phyloP scores from a whole-genome alignment of 2,797 vertebrate genomes.

The Dermochelys coriacea region DNA sequence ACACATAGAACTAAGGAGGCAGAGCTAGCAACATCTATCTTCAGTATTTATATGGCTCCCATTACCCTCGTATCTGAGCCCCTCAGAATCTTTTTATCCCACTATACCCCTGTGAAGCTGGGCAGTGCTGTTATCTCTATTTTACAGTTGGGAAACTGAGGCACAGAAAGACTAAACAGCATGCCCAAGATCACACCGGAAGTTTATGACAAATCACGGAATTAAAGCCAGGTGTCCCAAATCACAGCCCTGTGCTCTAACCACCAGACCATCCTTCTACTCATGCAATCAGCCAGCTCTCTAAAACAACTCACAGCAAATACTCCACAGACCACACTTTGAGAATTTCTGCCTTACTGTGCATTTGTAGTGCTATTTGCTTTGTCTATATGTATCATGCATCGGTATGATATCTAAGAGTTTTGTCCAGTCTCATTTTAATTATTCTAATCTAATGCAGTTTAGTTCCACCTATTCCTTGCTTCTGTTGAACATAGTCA shows the following conservation, averaged over 20 bases:
- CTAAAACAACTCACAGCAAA: neutral
- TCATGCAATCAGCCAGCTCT: neutral
- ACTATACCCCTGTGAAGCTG: neutral
- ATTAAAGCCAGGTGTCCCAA: neutral
- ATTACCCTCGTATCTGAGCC: neutral
- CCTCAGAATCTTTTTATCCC: neutral
- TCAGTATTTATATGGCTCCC: neutral
- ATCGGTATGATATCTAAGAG: neutral
- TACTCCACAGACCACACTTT: neutral
- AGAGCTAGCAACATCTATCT: neutral
- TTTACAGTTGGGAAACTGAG: slow-evolving; percentile 3
- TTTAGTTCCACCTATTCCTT: neutral
- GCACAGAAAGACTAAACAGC: neutral
- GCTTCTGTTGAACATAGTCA: neutral
- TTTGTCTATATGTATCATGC: neutral
- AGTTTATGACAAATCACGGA: neutral
- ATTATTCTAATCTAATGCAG: neutral
- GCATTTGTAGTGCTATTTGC: neutral
- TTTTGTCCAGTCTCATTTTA: neutral
- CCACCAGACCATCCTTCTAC: neutral
- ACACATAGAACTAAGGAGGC: slow-evolving; percentile 13
- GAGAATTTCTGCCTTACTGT: neutral
- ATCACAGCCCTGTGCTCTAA: neutral
- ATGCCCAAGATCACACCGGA: neutral
- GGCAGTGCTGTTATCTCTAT: neutral